phyloP scores from a whole-genome alignment of 2,113 vertebrate genomes.

The Fukomys damarensis region DNA sequence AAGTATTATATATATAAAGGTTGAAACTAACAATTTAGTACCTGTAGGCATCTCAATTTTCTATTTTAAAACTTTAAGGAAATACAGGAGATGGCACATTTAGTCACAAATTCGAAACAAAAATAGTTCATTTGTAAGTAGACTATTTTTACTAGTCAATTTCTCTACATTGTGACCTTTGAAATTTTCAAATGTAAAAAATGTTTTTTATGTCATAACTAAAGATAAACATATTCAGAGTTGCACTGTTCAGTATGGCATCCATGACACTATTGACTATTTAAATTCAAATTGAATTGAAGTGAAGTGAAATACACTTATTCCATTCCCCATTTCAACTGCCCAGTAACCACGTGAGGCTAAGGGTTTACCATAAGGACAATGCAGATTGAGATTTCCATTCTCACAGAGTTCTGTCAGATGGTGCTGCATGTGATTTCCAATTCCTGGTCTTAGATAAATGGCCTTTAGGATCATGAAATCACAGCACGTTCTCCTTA shows the following conservation, averaged over 20 bases:
- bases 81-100: neutral
- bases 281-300: conserved; percentile 37
- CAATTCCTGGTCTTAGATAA: neutral
- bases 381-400: neutral
- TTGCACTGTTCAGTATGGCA: neutral
- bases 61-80: conserved; percentile 32
- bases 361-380: neutral
- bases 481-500: neutral
- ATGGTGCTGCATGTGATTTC: neutral
- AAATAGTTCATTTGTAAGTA: neutral
- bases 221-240: conserved; percentile 18
- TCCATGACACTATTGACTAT: neutral
- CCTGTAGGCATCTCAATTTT: conserved; percentile 14
- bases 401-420: conserved; percentile 13
- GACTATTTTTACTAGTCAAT: neutral
- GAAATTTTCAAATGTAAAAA: neutral
- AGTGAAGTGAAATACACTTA: conserved; percentile 27
- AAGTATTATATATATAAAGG: conserved; percentile 39
- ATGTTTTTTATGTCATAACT: neutral
- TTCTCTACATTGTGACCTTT: neutral
- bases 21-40: conserved; percentile 40
- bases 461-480: neutral
- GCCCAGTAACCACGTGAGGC: neutral
- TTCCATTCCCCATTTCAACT: neutral
- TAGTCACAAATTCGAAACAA: neutral